Evolutionary conservation across 2,888 invertebrate species (phyloP).

Genomic region (Thymelicus sylvestris): DNA sequence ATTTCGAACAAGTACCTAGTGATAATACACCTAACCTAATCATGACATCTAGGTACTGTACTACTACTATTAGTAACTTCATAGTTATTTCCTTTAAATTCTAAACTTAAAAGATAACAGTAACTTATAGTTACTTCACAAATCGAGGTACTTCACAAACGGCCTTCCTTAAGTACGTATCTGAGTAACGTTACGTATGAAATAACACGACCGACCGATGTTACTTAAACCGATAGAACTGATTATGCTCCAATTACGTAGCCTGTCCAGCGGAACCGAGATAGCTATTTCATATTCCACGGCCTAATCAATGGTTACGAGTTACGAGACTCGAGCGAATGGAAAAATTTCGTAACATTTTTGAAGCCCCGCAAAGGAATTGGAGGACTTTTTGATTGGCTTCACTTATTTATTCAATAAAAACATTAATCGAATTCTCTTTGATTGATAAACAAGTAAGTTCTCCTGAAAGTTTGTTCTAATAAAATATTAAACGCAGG

Average conservation of each 20-base stretch:
- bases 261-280: slow-evolving; percentile 64
- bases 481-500: no score
- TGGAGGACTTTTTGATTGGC: background rate
- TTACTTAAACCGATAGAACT: slow-evolving; percentile 53
- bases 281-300: slow-evolving; percentile 48
- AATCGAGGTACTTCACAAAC: background rate
- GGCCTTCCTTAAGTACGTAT: slow-evolving; percentile 1
- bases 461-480: no score
- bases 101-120: no score
- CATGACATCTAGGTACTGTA: no score
- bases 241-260: slow-evolving; percentile 70
- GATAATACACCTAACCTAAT: no score
- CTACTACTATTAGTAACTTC: no score
- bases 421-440: background rate
- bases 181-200: slow-evolving; percentile 28
- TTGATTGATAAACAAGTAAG: no score
- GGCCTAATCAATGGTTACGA: slow-evolving; percentile 16
- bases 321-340: slow-evolving; percentile 24
- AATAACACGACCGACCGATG: slow-evolving; percentile 43
- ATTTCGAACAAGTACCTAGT: no score
- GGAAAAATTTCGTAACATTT: slow-evolving; percentile 26
- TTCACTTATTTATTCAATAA: background rate
- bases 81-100: no score
- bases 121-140: no score
- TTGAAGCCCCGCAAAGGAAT: slow-evolving; percentile 8